Evolutionary conservation across 2,888 invertebrate species (phyloP).

Genomic region (Choristoneura rosaceana): DNA sequence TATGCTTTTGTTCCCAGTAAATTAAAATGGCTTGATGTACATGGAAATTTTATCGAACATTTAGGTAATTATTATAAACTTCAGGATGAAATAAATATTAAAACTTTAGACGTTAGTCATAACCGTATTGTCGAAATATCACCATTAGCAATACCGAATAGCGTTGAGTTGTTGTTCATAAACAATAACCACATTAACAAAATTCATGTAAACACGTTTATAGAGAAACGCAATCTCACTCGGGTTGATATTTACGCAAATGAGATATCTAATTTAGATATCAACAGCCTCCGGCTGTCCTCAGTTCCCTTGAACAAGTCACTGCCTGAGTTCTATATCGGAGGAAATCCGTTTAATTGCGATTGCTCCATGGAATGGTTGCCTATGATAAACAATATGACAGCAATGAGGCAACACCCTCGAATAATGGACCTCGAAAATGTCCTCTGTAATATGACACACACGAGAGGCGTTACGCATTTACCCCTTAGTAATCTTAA

Average conservation of each 20-base stretch:
- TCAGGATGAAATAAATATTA: constrained; percentile 91
- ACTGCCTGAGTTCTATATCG: constrained; percentile 95
- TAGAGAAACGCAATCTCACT: constrained; percentile 92
- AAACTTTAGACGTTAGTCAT: constrained; percentile 95
- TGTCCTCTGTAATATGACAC: constrained; percentile 94
- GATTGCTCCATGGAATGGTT: constrained; percentile 98
- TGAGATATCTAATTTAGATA: constrained; percentile 92
- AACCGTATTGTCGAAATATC: constrained; percentile 93
- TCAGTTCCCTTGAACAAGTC: constrained; percentile 90
- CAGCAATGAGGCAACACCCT: constrained; percentile 92
- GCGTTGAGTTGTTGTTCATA: constrained; percentile 93
- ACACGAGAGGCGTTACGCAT: constrained; percentile 92
- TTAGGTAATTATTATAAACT: constrained; percentile 95
- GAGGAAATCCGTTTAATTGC: constrained; percentile 97
- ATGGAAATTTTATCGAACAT: constrained; percentile 94
- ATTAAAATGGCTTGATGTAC: constrained; percentile 95
- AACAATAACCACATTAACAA: constrained; percentile 94
- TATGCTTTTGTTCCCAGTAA: constrained; percentile 95
- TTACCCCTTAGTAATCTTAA: constrained; percentile 90
- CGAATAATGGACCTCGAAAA: constrained; percentile 95
- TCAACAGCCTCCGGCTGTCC: constrained; percentile 92
- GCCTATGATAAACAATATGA: constrained; percentile 94
- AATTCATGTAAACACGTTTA: constrained; percentile 94
- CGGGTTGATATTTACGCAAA: constrained; percentile 96
- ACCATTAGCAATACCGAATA: constrained; percentile 93